Evolutionary conservation across 2,113 vertebrate species (phyloP).

Genomic region (Microcebus lehilahytsara): DNA sequence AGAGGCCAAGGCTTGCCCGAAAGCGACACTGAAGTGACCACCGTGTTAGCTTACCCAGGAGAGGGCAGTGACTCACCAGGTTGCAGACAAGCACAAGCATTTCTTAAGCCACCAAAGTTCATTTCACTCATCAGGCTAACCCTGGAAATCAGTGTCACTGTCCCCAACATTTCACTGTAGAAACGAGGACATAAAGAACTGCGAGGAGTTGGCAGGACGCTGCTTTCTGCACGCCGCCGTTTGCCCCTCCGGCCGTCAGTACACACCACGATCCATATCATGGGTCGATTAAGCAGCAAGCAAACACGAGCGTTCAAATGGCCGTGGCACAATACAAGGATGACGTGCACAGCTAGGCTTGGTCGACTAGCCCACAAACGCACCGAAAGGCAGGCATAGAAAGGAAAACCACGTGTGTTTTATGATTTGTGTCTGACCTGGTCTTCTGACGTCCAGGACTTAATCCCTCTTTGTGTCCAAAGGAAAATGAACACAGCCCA

Average conservation of each 20-base stretch:
- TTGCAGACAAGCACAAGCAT: background rate
- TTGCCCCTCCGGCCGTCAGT: background rate
- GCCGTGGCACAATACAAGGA: background rate
- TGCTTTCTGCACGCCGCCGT: background rate
- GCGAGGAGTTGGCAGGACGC: accelerated
- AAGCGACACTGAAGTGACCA: accelerated
- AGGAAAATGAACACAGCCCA: background rate
- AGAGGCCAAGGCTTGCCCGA: background rate
- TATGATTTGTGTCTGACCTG: background rate
- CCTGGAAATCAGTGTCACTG: background rate
- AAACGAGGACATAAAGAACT: background rate
- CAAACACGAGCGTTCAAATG: background rate
- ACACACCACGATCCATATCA: background rate
- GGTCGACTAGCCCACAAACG: background rate
- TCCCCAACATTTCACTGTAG: background rate
- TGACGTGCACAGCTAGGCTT: background rate
- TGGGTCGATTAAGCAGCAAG: background rate
- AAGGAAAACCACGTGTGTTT: accelerated
- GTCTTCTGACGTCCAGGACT: background rate
- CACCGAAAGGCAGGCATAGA: background rate
- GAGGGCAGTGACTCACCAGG: background rate
- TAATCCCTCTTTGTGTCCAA: background rate
- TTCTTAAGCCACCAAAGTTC: background rate
- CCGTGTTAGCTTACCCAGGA: background rate
- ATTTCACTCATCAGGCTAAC: background rate